Base-by-base conservation (phyloP, 2,797 vertebrate genomes). In the Paramormyrops hopkinsi region DNA sequence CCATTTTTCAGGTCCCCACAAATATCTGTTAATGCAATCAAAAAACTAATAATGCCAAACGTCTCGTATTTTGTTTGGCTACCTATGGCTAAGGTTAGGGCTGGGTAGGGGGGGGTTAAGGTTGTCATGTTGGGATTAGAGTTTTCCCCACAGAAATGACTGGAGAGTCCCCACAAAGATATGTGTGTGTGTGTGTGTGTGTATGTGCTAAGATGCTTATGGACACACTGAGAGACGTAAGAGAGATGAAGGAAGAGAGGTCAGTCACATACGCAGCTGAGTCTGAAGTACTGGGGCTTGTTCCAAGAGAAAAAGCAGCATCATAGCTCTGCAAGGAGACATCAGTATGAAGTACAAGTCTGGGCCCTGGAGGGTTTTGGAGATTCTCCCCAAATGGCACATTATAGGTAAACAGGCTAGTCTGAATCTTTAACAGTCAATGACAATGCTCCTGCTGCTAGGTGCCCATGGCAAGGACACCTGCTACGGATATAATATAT, bases 341-440 rank as follows among this genome's bases (percentile, higher is more conserved):
- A 65, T 51, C 33, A 88, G 54, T 37, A 69, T 65, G 37, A 65
- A 48, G 56, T 44, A 48, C 51, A 25, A 37, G 11, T 22, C 51
- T 48, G 29, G 84, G 85, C 62, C 25, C 62, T 73, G 76, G 76
- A 14, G 41, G 33, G 41, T 56, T n/a, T 17, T 5, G 37, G 56
- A 19, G 37, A 41, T 46, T 59, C 44, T 59, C 41, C 56, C 53
- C 56, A 50, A 50, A 69, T 44, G 86, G 59, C n/a, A 46, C 37
- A 62, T 50, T 4, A 37, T 73, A 88, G 22, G 17, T 48, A 65
- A 88, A 86, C 82, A 84, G 92, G 87, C 89, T 92, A 91, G 91
- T 91, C 90, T 89, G 91, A 88, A 94, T 92, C 91, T 91, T 93
- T 92, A 94, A 88, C 92, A 92, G 93, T 88, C 91, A 92, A 92